phyloP scores from a whole-genome alignment of 2,797 vertebrate genomes.

The Craterocephalus amniculus region DNA sequence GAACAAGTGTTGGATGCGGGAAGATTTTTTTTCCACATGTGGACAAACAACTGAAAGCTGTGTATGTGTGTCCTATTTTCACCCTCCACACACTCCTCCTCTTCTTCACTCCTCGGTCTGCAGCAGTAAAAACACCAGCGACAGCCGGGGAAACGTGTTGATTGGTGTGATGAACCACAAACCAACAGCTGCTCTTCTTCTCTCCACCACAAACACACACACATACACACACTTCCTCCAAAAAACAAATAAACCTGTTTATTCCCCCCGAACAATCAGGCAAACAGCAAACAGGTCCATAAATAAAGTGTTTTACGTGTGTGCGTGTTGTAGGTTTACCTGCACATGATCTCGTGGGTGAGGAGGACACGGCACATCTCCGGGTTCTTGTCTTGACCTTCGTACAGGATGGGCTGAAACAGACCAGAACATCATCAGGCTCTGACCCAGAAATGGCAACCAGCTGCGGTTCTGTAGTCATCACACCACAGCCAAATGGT shows the following conservation, averaged over 20 bases:
- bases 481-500: not conserved
- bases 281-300: too few species aligned
- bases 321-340: conserved; percentile 68
- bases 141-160: conserved; percentile 66
- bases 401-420: conserved; percentile 89
- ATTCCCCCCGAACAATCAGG: not conserved
- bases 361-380: conserved; percentile 94
- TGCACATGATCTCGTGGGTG: conserved; percentile 97
- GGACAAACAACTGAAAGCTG: conserved; percentile 1
- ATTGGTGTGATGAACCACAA: conserved; percentile 68
- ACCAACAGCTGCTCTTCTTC: conserved; percentile 57
- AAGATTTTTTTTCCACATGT: not conserved
- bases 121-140: conserved; percentile 59
- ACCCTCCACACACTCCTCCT: not conserved
- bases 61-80: conserved; percentile 41
- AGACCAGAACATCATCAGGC: not conserved
- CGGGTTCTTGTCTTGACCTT: conserved; percentile 94
- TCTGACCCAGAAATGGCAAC: too few species aligned
- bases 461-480: too few species aligned
- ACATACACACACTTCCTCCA: conserved; percentile 1
- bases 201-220: conserved; percentile 11
- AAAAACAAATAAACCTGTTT: not conserved
- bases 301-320: not conserved
- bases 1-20: too few species aligned
- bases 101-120: conserved; percentile 46